phyloP scores from a whole-genome alignment of 2,113 vertebrate species.

The Lepus americanus region DNA sequence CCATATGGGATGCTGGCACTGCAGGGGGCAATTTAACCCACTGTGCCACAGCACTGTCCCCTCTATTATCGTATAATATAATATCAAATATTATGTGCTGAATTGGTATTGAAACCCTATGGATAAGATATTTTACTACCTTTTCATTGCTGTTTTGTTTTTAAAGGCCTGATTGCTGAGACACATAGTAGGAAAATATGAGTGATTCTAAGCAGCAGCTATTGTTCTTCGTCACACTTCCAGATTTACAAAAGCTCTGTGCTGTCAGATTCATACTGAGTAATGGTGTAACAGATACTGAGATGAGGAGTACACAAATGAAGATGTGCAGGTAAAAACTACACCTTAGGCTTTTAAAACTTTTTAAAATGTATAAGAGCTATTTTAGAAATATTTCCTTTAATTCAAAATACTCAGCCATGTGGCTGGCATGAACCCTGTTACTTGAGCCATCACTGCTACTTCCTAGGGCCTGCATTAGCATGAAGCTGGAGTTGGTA shows the following conservation, averaged over 20 bases:
- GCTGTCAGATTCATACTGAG: slow-evolving; percentile 85
- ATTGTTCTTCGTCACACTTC: slow-evolving; percentile 90
- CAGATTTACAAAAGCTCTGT: slow-evolving; percentile 90
- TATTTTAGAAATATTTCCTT: slow-evolving; percentile 4
- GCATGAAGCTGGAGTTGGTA: no score
- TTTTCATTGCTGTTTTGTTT: slow-evolving; percentile 50
- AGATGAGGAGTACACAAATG: slow-evolving; percentile 89
- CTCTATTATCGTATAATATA: neutral
- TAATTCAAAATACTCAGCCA: slow-evolving; percentile 38
- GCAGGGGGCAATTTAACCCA: no score
- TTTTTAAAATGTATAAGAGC: neutral
- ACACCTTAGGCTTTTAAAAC: neutral
- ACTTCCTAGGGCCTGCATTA: no score
- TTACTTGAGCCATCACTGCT: no score
- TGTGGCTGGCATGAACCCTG: no score
- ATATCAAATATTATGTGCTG: slow-evolving; percentile 34
- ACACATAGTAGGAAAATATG: slow-evolving; percentile 77
- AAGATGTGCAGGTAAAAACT: slow-evolving; percentile 91
- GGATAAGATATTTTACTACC: neutral
- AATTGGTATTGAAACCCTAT: neutral
- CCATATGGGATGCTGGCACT: no score
- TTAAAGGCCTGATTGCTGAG: slow-evolving; percentile 38
- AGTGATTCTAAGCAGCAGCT: slow-evolving; percentile 82
- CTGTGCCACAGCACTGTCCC: no score
- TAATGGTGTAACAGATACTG: slow-evolving; percentile 75